phyloP scores from a whole-genome alignment of 2,797 vertebrate species.

The Vespertilio murinus region DNA sequence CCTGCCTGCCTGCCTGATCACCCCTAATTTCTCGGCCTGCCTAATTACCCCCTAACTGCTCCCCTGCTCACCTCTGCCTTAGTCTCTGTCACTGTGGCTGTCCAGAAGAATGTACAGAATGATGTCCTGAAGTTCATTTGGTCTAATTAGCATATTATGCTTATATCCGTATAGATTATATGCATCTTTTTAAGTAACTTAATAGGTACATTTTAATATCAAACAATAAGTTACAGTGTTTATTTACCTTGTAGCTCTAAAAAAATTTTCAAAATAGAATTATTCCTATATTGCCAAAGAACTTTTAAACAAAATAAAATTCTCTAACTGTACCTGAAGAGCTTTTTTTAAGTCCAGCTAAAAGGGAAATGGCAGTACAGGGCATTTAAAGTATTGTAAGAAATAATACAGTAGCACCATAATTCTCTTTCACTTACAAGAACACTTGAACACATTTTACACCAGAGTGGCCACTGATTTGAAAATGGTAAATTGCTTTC shows the following conservation, averaged over 20 bases:
- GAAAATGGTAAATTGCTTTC: conserved; percentile 55
- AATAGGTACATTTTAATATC: neutral
- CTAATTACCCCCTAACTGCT: too few relatives aligned
- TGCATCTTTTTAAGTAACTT: neutral
- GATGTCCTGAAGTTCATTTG: too few relatives aligned
- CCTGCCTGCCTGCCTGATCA: too few relatives aligned
- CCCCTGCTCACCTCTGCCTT: too few relatives aligned
- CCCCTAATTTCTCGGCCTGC: too few relatives aligned
- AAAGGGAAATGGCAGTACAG: conserved; percentile 12
- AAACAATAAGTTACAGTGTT: neutral
- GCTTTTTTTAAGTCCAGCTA: neutral
- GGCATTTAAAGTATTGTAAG: neutral
- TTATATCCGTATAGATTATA: neutral
- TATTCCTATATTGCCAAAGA: conserved; percentile 30
- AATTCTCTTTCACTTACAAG: conserved; percentile 65
- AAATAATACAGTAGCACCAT: conserved; percentile 13
- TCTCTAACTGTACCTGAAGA: neutral
- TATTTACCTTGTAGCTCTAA: neutral
- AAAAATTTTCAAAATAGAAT: conserved; percentile 60
- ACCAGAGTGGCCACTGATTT: conserved; percentile 6
- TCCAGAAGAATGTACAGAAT: too few relatives aligned
- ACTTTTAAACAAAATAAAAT: conserved; percentile 9
- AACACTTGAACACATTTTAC: conserved; percentile 41
- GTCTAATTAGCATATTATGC: too few relatives aligned
- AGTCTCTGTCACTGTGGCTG: too few relatives aligned